Evolutionary conservation across 1,140 invertebrate genomes (phyloP).

Genomic region (Listronotus oregonensis): DNA sequence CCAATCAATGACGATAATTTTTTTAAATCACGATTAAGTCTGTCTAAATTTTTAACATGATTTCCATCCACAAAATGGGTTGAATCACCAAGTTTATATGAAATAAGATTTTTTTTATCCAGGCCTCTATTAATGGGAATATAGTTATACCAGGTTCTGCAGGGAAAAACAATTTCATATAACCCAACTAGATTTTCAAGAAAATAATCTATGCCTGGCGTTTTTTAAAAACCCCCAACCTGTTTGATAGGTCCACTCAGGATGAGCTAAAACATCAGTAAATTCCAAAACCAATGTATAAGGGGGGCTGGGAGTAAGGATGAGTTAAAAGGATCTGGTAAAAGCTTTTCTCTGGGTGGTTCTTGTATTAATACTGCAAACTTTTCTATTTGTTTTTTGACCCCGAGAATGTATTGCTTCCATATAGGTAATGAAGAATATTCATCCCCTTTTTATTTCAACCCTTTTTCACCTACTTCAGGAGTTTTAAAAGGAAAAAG

Average conservation of each 20-base stretch:
- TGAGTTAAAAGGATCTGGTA: constrained; percentile 91
- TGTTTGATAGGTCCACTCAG: constrained; percentile 91
- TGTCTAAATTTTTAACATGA: constrained; percentile 94
- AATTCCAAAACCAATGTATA: constrained; percentile 96
- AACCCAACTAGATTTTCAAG: constrained; percentile 84
- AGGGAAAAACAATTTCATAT: constrained; percentile 94
- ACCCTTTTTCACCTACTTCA: constrained; percentile 72
- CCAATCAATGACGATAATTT: constrained; percentile 97
- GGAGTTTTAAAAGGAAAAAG: constrained; percentile 73
- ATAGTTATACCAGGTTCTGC: constrained; percentile 77
- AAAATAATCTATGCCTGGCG: constrained; percentile 94
- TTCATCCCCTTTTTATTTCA: constrained; percentile 74
- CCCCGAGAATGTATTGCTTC: constrained; percentile 73
- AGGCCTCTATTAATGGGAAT: constrained; percentile 91
- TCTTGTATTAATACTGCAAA: constrained; percentile 71
- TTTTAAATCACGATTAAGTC: constrained; percentile 94
- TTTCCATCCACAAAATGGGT: constrained; percentile 94
- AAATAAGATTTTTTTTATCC: constrained; percentile 86
- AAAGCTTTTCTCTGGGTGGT: constrained; percentile 89
- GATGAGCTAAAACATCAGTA: constrained; percentile 94
- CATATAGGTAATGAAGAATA: constrained; percentile 72
- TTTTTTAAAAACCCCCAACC: constrained; percentile 92
- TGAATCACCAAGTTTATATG: constrained; percentile 93
- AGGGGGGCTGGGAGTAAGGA: constrained; percentile 94
- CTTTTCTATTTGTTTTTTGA: constrained; percentile 37